A percentile compares a stretch with the other conserved stretches of the same genome.
Evolutionary conservation across 2,797 vertebrate genomes (phyloP).

Genomic region (Columba guinea): DNA sequence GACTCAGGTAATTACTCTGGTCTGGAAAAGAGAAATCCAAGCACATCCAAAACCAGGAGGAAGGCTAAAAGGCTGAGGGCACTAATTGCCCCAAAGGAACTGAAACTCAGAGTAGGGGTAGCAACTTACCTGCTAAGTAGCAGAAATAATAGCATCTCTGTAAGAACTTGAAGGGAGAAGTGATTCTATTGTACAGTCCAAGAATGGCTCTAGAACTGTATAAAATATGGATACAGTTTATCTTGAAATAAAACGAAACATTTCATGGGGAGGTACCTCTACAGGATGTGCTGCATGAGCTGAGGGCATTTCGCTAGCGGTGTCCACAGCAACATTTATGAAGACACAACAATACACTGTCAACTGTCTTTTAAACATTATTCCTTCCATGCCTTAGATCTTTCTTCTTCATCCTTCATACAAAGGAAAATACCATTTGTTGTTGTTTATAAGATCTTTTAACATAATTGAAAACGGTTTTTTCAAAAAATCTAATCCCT

Average conservation of each 20-base stretch:
- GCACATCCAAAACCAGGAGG: neutral
- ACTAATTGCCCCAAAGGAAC: neutral
- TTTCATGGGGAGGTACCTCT: neutral
- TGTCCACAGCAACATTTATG: neutral
- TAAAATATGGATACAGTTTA: neutral
- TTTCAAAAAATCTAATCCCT: neutral
- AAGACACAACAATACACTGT: neutral
- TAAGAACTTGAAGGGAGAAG: neutral
- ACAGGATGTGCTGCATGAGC: neutral
- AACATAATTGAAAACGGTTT: neutral
- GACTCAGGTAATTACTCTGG: neutral
- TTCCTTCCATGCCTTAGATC: neutral
- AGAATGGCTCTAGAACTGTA: neutral
- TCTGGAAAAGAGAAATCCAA: neutral
- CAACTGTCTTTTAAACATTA: neutral
- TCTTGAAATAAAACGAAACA: neutral
- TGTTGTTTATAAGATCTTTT: neutral
- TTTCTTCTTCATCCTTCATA: neutral
- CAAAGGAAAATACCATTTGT: neutral
- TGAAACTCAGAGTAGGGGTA: neutral
- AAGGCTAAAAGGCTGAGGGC: neutral
- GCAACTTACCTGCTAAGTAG: neutral
- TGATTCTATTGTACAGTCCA: neutral
- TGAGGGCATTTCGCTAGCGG: neutral
- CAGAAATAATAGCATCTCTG: neutral